Base-by-base conservation (phyloP, 30 jellyfish, hydroid and myxozoan species). In the Aurelia coerulea region DNA sequence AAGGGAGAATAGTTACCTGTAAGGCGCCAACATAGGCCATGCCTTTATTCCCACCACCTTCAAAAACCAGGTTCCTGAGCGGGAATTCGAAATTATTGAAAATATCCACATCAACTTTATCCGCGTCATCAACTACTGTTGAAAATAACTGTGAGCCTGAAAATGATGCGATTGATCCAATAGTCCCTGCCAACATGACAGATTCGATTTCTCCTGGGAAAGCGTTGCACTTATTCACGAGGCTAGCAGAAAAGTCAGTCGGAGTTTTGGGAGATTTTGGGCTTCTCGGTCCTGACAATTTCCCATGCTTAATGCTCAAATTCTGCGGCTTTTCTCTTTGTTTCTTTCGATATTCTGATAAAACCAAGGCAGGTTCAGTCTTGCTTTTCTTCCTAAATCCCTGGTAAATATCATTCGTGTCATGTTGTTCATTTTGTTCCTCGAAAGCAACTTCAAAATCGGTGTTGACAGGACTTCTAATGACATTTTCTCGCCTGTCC, bases 21-120 rank as follows among this genome's bases (percentile, higher is more conserved):
- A 86, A n/a, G 10, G 95, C 80, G 6, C 95, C 95, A 58, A 86
- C 80, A 49, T 86, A 86, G 33, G 95, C 89, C 49, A 79, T 68
- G 33, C 95, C 95, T 56, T 86, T 86, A 65, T 86, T 86, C 5
- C 95, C 95, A 18, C 95, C 95, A 33, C 95, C 95, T 76, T 86
- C 95, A 59, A 86, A 86, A 10, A 70, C 84, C 46, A 86, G 79
- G 62, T 86, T 86, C 68, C 78, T 79, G 39, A 75, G 67, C 3
- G 96, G 96, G 74, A 93, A 93, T 18, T 93, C 97, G 74, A 65
- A 93, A 74, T 88, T 93, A 54, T 84, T 93, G 83, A 78, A 93
- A 41, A 93, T 83, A 84, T 93, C 92, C 49, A 62, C 95, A 63
- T 93, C 98, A 39, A 93, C 96, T 37, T 90, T 85, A 8, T 60